Base-by-base conservation (phyloP, 2,888 invertebrate species). In the Zootermopsis nevadensis region DNA sequence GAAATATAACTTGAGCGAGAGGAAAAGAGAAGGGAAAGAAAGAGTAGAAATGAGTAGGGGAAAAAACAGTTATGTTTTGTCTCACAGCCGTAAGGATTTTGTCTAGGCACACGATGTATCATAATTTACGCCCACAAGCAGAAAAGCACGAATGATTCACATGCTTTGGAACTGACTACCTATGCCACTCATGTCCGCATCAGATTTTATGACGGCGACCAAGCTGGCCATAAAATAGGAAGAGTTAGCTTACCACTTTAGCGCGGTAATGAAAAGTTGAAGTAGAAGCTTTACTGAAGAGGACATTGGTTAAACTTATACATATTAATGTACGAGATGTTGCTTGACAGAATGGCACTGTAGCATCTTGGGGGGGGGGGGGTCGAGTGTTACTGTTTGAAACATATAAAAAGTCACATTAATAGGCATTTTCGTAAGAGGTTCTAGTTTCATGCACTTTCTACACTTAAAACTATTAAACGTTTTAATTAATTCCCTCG, bases 221-320 rank as follows among this genome's bases (percentile, higher is more conserved):
- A 69, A 69, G 69, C 69, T 69, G 22, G 69, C 24, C 33, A 22
- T 69, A 69, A 69, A 69, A 69, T 33, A 69, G 22, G 69, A 69
- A 33, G 69, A 33, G 69, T 33, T 69, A 69, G 31, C 33, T 69
- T 33, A 19, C 69, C 69, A 69, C 69, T 69, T 69, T 33, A 69
- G 69, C 69, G 69, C 22, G 24, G 69, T 69, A 69, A 69, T 69
- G 69, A 69, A 69, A 69, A 69, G 69, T 69, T 69, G 69, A 69
- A 69, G 69, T 33, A 33, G 69, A 69, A 69, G 69, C 69, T 22
- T 69, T 69, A 33, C 33, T 69, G 31, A 69, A 33, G 69, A 27
- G 60, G 69, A 69, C 69, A 69, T 69, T 33, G 30, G 69, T 33
- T 69, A 31, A 69, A 69, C 69, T 69, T 69, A 69, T 69, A 33